Percentiles rank a stretch among this genome's conserved stretches.
phyloP scores from a whole-genome alignment of 2,113 vertebrate species.

The Agapornis roseicollis region DNA sequence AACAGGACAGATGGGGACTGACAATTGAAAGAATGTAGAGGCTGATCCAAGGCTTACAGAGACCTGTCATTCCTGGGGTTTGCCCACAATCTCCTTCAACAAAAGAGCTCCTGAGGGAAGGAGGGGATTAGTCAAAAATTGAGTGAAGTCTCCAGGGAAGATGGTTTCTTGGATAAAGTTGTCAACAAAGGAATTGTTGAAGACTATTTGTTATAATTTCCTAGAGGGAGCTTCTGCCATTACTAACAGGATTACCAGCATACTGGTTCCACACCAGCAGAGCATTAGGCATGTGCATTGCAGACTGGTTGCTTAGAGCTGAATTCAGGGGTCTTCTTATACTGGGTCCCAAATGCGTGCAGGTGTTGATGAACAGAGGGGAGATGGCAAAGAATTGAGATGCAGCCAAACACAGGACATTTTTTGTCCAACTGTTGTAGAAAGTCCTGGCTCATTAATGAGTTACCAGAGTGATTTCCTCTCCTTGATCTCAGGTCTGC shows the following conservation, averaged over 20 bases:
- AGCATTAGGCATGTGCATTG: constrained; percentile 45
- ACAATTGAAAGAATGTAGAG: constrained; percentile 61
- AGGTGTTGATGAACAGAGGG: constrained; percentile 41
- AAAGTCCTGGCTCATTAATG: not conserved
- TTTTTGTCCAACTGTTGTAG: constrained; percentile 43
- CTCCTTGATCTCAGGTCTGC: constrained; percentile 17
- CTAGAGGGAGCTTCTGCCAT: constrained; percentile 50
- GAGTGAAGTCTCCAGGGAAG: constrained; percentile 68
- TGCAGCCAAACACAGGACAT: not conserved
- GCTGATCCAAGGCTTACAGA: constrained; percentile 50
- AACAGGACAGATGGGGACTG: constrained; percentile 58
- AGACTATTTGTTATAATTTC: constrained; percentile 68
- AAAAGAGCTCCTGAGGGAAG: constrained; percentile 69
- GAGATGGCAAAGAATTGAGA: constrained; percentile 14
- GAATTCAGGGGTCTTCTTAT: constrained; percentile 36
- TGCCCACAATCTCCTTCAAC: constrained; percentile 61
- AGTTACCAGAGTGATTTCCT: constrained; percentile 21
- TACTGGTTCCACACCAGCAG: constrained; percentile 46
- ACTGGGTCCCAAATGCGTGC: constrained; percentile 19
- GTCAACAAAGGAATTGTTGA: constrained; percentile 72
- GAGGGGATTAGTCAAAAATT: constrained; percentile 70
- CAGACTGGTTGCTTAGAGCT: constrained; percentile 46
- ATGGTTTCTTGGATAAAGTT: constrained; percentile 73
- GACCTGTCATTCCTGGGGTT: constrained; percentile 54
- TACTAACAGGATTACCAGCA: constrained; percentile 63